A percentile compares a stretch with the other conserved stretches of the same genome.
Conservation (phyloP, 2,797 vertebrate genomes). For the Lateolabrax maculatus region DNA sequence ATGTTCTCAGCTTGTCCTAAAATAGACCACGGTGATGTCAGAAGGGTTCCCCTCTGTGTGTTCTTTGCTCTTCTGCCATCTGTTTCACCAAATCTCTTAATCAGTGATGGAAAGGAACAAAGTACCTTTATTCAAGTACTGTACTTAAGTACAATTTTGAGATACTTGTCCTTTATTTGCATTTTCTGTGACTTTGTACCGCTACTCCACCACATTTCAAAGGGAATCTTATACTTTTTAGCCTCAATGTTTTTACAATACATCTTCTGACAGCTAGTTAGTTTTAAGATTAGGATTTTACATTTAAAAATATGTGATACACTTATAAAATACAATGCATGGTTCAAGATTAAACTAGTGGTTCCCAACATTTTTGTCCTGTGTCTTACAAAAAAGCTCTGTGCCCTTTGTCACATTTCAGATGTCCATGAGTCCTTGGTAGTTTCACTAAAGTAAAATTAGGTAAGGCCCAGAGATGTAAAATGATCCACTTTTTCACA, state of each 20-base stretch:
- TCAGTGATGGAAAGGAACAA: conserved; percentile 6
- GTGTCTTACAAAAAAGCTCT: neutral
- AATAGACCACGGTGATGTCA: conserved; percentile 81
- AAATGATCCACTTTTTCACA: neutral
- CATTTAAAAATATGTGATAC: neutral
- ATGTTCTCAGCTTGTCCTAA: conserved; percentile 60
- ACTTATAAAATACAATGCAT: neutral
- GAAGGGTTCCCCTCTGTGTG: conserved; percentile 77
- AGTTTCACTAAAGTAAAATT: neutral
- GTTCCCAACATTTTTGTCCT: neutral
- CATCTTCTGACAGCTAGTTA: neutral
- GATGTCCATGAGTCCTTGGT: neutral
- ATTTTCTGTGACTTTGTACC: neutral
- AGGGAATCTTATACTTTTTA: neutral
- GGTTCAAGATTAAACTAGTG: neutral
- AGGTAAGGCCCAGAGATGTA: neutral
- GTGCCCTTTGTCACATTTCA: neutral
- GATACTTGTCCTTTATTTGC: neutral
- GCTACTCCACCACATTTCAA: neutral
- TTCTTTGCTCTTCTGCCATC: conserved; percentile 74
- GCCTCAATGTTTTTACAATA: neutral
- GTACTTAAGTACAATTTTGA: neutral
- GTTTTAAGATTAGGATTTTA: neutral
- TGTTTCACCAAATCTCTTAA: conserved; percentile 61
- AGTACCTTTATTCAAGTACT: neutral